phyloP scores from a whole-genome alignment of 2,888 invertebrate genomes.

The Enchytraeus crypticus region DNA sequence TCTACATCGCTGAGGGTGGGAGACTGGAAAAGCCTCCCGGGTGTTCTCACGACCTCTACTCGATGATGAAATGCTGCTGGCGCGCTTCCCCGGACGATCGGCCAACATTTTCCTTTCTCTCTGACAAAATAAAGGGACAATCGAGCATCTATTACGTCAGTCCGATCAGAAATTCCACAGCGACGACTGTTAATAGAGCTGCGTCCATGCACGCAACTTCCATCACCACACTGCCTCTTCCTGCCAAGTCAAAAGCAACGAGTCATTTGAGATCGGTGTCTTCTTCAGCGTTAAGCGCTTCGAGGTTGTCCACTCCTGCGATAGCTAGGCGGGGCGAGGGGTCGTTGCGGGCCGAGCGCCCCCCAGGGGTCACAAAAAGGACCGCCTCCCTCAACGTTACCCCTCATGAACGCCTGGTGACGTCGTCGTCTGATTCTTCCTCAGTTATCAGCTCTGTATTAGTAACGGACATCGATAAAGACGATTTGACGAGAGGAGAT shows the following conservation, averaged over 20 bases:
- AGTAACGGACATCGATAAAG: not conserved
- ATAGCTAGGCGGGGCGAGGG: not conserved
- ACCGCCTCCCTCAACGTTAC: no score
- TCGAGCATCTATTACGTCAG: conserved; percentile 27
- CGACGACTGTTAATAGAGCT: not conserved
- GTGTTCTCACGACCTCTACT: conserved; percentile 23
- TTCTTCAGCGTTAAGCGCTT: not conserved
- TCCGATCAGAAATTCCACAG: not conserved
- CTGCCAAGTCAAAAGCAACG: not conserved
- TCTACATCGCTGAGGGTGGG: conserved; percentile 26
- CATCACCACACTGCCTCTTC: not conserved
- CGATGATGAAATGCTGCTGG: conserved; percentile 28
- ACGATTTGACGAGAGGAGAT: conserved; percentile 2
- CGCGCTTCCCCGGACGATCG: conserved; percentile 17
- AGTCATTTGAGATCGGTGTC: not conserved
- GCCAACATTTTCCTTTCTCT: conserved; percentile 22
- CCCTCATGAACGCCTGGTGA: not conserved
- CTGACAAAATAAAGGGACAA: conserved; percentile 28
- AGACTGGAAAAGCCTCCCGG: conserved; percentile 27
- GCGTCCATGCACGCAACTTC: not conserved
- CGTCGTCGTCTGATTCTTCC: conserved; percentile 5
- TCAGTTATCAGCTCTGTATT: conserved; percentile 1
- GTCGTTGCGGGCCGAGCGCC: not conserved
- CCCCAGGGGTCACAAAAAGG: no score
- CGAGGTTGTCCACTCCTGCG: not conserved